Base-by-base conservation (phyloP, 2,888 invertebrate genomes). In the Dioctria linearis region DNA sequence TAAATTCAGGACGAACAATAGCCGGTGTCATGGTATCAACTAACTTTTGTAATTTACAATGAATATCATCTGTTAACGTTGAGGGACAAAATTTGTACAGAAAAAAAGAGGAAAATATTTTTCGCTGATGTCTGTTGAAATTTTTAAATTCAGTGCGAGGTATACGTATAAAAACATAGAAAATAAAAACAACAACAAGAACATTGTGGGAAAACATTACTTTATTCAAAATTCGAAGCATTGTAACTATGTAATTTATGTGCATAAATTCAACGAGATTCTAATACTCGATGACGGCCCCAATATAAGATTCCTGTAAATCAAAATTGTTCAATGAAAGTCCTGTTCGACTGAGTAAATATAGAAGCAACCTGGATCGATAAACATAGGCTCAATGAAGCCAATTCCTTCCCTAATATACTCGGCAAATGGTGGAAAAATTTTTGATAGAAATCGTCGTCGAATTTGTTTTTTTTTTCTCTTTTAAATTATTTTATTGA, bases 301-400 rank as follows among this genome's bases (percentile, higher is more conserved):
- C 25, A 25, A 13, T 40, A 25, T 75, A 61, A 43, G 13, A 11
- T 25, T 59, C 40, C 43, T 75, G 49, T 61, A 59, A 75, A 75
- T 75, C 75, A 75, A 75, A 75, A 75, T 13, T 13, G 75, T 13
- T 59, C 11, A n/a, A 59, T 13, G 75, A 59, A 75, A 75, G 4
- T 37, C 43, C 25, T 13, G 40, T 43, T 59, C 42, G 59, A 42
- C 8, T 51, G 25, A 42, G 9, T 11, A n/a, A 42, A 43, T 42
- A 37, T 25, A 37, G 13, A 59, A 75, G 43, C 57, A 5, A 40
- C 75, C 59, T 75, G 25, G 25, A 25, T 25, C 25, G 75, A 75
- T 59, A n/a, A n/a, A n/a, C n/a, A 13, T 75, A 61, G 75, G 75
- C 75, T 61, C 75, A 75, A 75, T 42, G 75, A 75, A 75, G 75